Conservation (phyloP, 2,113 vertebrate genomes). For the Microcebus lehilahytsara region DNA sequence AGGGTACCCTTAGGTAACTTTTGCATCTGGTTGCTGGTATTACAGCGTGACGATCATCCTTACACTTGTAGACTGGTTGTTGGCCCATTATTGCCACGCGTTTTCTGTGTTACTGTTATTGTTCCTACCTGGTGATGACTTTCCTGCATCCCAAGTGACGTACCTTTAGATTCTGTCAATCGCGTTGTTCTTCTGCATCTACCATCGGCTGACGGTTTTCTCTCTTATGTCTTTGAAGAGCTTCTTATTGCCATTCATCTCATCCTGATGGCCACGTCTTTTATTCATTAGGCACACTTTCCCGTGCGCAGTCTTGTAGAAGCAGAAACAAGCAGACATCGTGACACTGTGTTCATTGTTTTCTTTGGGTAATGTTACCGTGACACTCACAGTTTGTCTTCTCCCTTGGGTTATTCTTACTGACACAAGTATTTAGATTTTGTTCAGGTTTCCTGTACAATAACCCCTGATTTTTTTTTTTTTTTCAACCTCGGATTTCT, state of each 20-base stretch:
- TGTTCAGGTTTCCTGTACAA: not conserved
- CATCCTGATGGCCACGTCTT: not conserved
- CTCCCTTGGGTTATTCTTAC: not conserved
- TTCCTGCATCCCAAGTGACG: not conserved
- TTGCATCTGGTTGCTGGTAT: not conserved
- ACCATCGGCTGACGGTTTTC: not conserved
- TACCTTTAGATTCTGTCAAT: not conserved
- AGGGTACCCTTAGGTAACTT: not conserved
- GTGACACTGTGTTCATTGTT: not conserved
- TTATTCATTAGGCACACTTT: not conserved
- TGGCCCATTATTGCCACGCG: not conserved
- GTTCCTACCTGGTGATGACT: not conserved
- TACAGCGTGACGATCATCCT: not conserved
- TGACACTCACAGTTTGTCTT: not conserved
- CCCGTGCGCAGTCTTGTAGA: not conserved
- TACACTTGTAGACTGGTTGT: not conserved
- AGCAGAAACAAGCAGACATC: not conserved
- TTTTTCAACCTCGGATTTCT: not conserved
- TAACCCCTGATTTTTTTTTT: not conserved
- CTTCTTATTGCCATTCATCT: not conserved
- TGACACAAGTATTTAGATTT: not conserved
- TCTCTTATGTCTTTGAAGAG: not conserved
- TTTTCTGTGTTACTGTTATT: not conserved
- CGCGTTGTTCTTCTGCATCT: conserved; percentile 8
- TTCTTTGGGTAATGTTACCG: not conserved